These are phyloP conservation scores for Cyaniris semiargus DNA, from an alignment of 2,888 invertebrate species.

Conservation along the genomic window DNA sequence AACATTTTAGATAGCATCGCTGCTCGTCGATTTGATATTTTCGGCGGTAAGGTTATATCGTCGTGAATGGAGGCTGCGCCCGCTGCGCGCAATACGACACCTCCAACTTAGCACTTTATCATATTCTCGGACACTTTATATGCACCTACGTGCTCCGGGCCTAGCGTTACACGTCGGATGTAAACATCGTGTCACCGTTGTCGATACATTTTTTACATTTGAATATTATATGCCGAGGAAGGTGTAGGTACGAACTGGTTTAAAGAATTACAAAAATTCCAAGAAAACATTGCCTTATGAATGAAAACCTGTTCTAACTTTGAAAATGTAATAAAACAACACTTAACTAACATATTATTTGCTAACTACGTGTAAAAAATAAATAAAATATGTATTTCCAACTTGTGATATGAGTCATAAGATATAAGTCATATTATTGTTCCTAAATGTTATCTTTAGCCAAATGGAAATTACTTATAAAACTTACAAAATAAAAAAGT, in stretches of 20 bases:
- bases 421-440: too few relatives aligned
- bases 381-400: too few relatives aligned
- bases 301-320: neutral
- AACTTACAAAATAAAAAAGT: neutral
- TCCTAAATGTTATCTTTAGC: neutral
- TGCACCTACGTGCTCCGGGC: constrained; percentile 51
- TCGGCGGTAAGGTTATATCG: constrained; percentile 75
- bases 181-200: constrained; percentile 42
- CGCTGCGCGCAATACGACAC: constrained; percentile 69
- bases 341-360: too few relatives aligned
- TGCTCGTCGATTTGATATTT: constrained; percentile 78
- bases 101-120: constrained; percentile 80
- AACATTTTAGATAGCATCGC: constrained; percentile 78
- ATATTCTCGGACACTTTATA: constrained; percentile 74
- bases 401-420: too few relatives aligned
- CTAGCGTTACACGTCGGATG: constrained; percentile 36
- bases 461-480: neutral
- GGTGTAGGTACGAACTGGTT: neutral
- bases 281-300: neutral
- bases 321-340: neutral
- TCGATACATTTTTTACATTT: constrained; percentile 22
- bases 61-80: constrained; percentile 69
- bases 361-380: too few relatives aligned
- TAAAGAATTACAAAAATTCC: neutral
- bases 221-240: neutral